Conservation (phyloP, 2,888 invertebrate species). For the Athalia cordata region DNA sequence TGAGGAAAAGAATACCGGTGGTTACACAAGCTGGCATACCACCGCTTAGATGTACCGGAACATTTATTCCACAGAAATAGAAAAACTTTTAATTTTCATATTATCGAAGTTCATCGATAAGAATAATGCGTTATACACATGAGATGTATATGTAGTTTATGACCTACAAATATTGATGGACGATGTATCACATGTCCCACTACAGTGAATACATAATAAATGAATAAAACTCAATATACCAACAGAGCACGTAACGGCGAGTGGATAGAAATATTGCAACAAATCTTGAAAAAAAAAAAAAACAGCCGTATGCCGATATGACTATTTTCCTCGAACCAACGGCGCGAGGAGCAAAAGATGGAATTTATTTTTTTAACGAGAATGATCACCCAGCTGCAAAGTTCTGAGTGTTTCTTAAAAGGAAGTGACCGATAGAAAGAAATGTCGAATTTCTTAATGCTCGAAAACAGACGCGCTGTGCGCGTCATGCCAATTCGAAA, state of each 20-base stretch:
- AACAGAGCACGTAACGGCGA: neutral
- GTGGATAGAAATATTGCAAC: neutral
- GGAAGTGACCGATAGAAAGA: neutral
- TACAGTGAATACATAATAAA: too few relatives aligned
- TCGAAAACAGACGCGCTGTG: too few relatives aligned
- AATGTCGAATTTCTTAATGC: conserved; percentile 21
- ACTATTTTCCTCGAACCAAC: conserved; percentile 15
- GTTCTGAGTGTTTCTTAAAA: conserved; percentile 11
- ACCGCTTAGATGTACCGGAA: too few relatives aligned
- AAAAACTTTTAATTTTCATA: too few relatives aligned
- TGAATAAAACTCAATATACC: too few relatives aligned
- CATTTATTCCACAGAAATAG: too few relatives aligned
- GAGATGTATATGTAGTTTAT: too few relatives aligned
- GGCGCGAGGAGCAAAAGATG: neutral
- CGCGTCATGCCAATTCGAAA: neutral
- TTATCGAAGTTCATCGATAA: too few relatives aligned
- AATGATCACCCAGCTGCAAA: neutral
- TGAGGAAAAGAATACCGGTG: neutral
- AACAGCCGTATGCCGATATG: neutral
- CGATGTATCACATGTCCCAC: too few relatives aligned
- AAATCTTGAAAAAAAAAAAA: neutral
- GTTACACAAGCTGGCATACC: too few relatives aligned
- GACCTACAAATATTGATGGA: too few relatives aligned
- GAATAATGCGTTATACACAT: too few relatives aligned
- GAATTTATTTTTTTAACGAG: conserved; percentile 15